These are phyloP conservation scores for Mallotus villosus DNA, from an alignment of 2,797 vertebrate genomes.

Conservation along the genomic window DNA sequence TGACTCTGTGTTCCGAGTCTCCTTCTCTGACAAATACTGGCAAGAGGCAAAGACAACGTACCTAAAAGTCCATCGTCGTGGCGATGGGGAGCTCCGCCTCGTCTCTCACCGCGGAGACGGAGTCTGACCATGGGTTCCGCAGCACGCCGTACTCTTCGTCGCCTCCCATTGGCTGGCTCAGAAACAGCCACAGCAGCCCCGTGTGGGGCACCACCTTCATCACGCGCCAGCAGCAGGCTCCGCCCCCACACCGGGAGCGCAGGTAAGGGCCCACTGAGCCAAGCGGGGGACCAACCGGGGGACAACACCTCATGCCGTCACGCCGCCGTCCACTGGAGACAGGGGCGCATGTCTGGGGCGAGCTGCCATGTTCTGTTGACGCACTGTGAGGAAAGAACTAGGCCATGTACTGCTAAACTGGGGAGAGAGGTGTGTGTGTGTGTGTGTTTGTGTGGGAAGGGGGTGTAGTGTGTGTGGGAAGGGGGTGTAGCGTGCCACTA, in stretches of 20 bases:
- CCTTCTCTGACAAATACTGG: too few species aligned
- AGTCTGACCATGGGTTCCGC: constrained; percentile 92
- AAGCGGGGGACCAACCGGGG: too few species aligned
- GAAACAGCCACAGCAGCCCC: constrained; percentile 86
- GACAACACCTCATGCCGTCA: constrained; percentile 10
- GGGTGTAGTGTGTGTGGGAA: too few species aligned
- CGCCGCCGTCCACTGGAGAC: not conserved
- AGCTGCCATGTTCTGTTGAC: constrained; percentile 10
- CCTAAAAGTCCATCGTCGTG: constrained; percentile 45
- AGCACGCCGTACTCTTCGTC: constrained; percentile 81
- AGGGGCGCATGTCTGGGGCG: not conserved
- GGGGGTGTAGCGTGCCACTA: too few species aligned
- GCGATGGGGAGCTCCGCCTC: constrained; percentile 98
- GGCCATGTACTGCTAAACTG: constrained; percentile 19
- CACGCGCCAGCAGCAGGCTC: constrained; percentile 84
- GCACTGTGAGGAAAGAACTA: constrained; percentile 11
- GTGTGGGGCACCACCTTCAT: constrained; percentile 91
- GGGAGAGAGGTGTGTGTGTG: constrained; percentile 17
- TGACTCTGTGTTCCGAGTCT: too few species aligned
- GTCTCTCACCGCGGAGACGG: constrained; percentile 90
- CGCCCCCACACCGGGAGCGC: constrained; percentile 82
- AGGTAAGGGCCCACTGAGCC: constrained; percentile 80
- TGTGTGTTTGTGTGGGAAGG: not conserved
- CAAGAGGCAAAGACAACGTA: constrained; percentile 1
- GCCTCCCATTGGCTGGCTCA: constrained; percentile 87